These are phyloP conservation scores for Ianthella basta DNA, from an alignment of 37 sponge, comb jelly and placozoan genomes.

Conservation along the genomic window DNA sequence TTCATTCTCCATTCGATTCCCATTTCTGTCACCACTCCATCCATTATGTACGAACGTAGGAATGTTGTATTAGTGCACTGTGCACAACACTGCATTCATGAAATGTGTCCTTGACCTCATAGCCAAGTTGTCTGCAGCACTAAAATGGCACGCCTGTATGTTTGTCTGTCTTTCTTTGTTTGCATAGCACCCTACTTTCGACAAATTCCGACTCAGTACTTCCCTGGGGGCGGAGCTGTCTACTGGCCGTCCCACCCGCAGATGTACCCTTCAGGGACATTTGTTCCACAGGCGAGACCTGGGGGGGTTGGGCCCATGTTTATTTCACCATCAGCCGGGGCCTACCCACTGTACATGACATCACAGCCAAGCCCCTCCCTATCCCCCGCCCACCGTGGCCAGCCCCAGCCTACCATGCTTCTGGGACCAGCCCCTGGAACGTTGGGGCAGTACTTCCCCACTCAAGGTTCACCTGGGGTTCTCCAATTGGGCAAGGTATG, in stretches of 20 bases:
- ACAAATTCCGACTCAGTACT: background rate
- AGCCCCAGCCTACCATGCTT: background rate
- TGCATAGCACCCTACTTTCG: background rate
- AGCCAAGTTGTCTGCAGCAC: background rate
- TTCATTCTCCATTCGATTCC: background rate
- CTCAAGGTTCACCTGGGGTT: no score
- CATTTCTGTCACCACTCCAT: background rate
- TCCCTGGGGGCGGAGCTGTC: background rate
- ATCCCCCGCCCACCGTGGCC: background rate
- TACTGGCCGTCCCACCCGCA: slow-evolving; percentile 4
- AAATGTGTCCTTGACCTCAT: background rate
- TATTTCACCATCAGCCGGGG: slow-evolving; percentile 10
- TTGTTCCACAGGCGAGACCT: background rate
- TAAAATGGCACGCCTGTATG: background rate
- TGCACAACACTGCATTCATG: background rate
- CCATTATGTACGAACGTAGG: no score
- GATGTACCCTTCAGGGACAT: background rate
- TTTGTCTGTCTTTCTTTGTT: slow-evolving; percentile 10
- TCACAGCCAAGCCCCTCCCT: background rate
- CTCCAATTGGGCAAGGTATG: no score
- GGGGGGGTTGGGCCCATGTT: background rate
- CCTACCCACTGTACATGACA: slow-evolving; percentile 7
- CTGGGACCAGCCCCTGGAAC: no score
- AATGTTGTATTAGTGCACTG: no score
- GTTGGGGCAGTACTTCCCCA: no score